Base-by-base conservation (phyloP, 2,797 vertebrate species). In the Loris lydekkerianus region DNA sequence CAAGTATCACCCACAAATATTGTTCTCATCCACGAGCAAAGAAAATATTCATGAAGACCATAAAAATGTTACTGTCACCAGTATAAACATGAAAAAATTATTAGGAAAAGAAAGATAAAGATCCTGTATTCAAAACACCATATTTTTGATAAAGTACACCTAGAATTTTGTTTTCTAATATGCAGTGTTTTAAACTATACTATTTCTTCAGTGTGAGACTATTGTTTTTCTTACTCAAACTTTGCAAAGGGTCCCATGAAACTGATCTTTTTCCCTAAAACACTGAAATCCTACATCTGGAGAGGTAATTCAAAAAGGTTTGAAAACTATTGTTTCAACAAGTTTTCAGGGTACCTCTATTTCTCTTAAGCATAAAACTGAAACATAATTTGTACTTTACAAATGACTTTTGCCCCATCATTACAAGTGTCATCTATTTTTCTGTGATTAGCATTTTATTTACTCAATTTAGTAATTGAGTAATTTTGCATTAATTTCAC, bases 1-100 rank as follows among this genome's bases (percentile, higher is more conserved):
- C 27, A 86, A 49, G 6, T 2, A 8, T 43, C 31, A 92, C 15
- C 23, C 72, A 56, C 25, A 84, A 90, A 70, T 85, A 46, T 18
- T 84, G 2, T 37, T 25, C n/a, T 84, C 34, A 88, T 60, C 15
- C 29, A 92, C 17, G 93, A 94, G 29, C 25, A 91, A 92, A 95
- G 40, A 86, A 95, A 87, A 43, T 53, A 65, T 70, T 49, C 10
- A 49, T 37, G 23, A 56, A 4, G 13, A 73, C 21, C 2, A 85
- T 40, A 46, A 61, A 65, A 27, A 58, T 43, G 2, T 73, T 94
- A 63, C 5, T 73, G 4, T 5, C 13, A 77, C 17, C 29, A 1
- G 46, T 7, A 77, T 37, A 75, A 31, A 75, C 29, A 75, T 82
- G 6, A 78, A 17, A 88, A 89, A 80, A 4, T 15, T 53, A 4